These are phyloP conservation scores for Cephus pulcher DNA, from an alignment of 2,888 invertebrate genomes.

Conservation along the genomic window DNA sequence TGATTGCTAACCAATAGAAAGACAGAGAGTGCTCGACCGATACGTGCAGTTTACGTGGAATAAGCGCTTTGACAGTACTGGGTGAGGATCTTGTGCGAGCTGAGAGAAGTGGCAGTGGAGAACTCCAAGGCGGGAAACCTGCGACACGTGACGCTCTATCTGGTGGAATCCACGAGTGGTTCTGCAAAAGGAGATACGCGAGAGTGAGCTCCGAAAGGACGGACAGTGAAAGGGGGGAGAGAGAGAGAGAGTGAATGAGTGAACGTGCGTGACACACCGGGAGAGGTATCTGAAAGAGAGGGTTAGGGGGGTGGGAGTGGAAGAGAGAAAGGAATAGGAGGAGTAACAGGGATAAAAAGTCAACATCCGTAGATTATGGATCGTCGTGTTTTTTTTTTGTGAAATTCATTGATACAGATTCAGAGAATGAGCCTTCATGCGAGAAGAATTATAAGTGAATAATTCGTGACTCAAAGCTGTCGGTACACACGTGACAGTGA, in stretches of 20 bases:
- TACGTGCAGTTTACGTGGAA: not conserved
- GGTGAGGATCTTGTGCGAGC: not conserved
- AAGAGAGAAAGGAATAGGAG: not conserved
- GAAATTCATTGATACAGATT: not conserved
- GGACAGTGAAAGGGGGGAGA: slow-evolving; percentile 18
- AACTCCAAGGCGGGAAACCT: slow-evolving; percentile 18
- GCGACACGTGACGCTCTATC: slow-evolving; percentile 22
- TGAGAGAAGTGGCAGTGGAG: not conserved
- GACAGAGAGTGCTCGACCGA: not conserved
- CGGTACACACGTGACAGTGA: not conserved
- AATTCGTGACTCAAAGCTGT: not conserved
- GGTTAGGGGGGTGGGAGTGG: not conserved
- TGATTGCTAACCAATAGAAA: not conserved
- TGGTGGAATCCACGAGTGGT: slow-evolving; percentile 7
- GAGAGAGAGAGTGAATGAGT: slow-evolving; percentile 3
- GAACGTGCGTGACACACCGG: not conserved
- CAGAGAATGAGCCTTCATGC: not conserved
- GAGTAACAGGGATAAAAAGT: not conserved
- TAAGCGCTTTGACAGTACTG: not conserved
- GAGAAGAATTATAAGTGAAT: not conserved
- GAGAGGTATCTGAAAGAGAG: not conserved
- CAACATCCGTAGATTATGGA: not conserved
- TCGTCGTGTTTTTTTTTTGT: not conserved
- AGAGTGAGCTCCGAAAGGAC: slow-evolving; percentile 17
- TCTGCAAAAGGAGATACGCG: slow-evolving; percentile 12